Base-by-base conservation (phyloP, 2,888 invertebrate species). In the Agrilus biguttatus region DNA sequence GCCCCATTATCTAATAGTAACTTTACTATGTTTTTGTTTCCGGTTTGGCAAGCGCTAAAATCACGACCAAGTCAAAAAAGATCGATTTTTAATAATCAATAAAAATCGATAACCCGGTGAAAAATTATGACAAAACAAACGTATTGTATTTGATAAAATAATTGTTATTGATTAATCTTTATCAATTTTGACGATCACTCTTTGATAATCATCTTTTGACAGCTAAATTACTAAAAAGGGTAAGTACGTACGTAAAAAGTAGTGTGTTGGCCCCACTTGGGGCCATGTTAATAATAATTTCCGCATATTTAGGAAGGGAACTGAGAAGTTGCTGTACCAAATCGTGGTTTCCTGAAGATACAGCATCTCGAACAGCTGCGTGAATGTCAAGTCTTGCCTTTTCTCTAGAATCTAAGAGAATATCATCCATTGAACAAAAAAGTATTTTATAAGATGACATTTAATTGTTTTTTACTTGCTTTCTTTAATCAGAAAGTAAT, bases 231-330 rank as follows among this genome's bases (percentile, higher is more conserved):
- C 4, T 36, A 45, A 8, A 35, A 36, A 19, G 5, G 2, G 5
- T 13, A 12, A 33, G 12, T 39, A 72, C 80, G 77, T 60, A 89
- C 89, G 81, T 77, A 61, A 88, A 92, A 28, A 95, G 69, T 47
- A 93, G 65, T 0, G 91, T 90, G 57, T 87, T 89, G 14, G 87
- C 85, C 1, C 91, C 92, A 46, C 81, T 83, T 1, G 89, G 89
- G 3, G 90, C 83, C 71, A 88, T 77, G 62, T 93, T 93, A 51
- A 89, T 77, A 42, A 92, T 74, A 40, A 80, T 75, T 41, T 80
- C 80, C 0, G 83, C 78, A 53, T 80, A 77, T 43, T 68, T 61
- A 0, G 77, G 78, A 39, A 83, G 65, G 6, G 79, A 74, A 39
- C 77, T 71, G 44, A 91, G 69, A 44, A 82, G 68, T 19, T 74